Conservation (phyloP, 1,140 invertebrate species). For the Pseudoatta argentina region DNA sequence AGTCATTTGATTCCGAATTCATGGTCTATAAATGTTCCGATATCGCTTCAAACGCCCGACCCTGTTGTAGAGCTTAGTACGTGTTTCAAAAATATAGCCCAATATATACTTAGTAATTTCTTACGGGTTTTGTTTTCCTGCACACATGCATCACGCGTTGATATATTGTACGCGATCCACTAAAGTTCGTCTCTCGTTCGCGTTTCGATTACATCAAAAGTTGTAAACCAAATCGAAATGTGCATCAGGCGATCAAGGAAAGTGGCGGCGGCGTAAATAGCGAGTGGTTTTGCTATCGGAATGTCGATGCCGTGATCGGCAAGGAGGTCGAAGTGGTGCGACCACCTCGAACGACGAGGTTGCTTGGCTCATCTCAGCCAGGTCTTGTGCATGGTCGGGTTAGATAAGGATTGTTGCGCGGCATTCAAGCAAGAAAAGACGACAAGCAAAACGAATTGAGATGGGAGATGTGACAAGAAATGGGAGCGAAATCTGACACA, state of each 20-base stretch:
- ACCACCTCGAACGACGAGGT: conserved; percentile 40
- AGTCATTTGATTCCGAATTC: conserved; percentile 45
- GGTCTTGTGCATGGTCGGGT: conserved; percentile 51
- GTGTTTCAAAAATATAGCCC: conserved; percentile 29
- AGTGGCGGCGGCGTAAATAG: conserved; percentile 67
- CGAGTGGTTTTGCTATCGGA: conserved; percentile 59
- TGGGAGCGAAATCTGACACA: conserved; percentile 64
- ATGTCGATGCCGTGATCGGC: conserved; percentile 52
- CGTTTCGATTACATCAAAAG: conserved; percentile 34
- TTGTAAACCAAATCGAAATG: conserved; percentile 62
- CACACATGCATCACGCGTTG: background rate
- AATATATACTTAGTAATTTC: conserved; percentile 43
- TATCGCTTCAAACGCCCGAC: conserved; percentile 1
- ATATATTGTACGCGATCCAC: conserved; percentile 34
- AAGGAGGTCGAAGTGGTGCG: conserved; percentile 52
- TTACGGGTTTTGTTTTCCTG: conserved; percentile 1
- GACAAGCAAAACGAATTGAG: conserved; percentile 53
- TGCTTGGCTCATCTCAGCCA: conserved; percentile 42
- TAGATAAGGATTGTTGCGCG: conserved; percentile 60
- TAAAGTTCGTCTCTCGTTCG: conserved; percentile 18
- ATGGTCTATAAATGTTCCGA: conserved; percentile 48
- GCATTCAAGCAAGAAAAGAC: conserved; percentile 55
- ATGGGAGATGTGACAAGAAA: conserved; percentile 60
- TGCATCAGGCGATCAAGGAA: conserved; percentile 40
- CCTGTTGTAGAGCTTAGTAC: background rate